These are phyloP conservation scores for Cyclopterus lumpus DNA, from an alignment of 2,797 vertebrate genomes.

Conservation along the genomic window DNA sequence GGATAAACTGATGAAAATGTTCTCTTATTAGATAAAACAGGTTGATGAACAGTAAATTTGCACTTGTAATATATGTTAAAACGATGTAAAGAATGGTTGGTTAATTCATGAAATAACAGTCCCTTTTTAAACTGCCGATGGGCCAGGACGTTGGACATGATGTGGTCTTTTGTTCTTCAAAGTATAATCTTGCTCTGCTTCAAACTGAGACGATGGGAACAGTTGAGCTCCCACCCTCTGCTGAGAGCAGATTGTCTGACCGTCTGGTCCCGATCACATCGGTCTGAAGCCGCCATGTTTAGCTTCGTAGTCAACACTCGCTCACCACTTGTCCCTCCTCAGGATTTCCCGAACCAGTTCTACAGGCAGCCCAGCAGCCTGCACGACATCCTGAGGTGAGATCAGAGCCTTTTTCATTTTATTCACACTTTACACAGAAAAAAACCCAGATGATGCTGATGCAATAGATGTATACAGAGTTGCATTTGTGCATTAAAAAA, in stretches of 20 bases:
- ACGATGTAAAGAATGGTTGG: background rate
- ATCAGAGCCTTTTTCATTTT: background rate
- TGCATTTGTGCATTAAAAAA: too few relatives aligned
- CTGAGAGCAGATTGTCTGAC: background rate
- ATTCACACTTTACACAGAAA: background rate
- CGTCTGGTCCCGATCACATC: background rate
- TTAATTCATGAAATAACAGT: background rate
- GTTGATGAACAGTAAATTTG: background rate
- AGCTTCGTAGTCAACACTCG: background rate
- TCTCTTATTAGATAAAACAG: background rate
- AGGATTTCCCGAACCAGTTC: slow-evolving; percentile 98
- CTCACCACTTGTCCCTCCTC: slow-evolving; percentile 46
- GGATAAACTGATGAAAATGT: background rate
- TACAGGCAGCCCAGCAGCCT: slow-evolving; percentile 89
- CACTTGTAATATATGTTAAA: too few relatives aligned
- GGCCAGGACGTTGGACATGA: background rate
- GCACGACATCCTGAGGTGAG: slow-evolving; percentile 93
- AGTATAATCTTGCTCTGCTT: background rate
- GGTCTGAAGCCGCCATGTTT: background rate
- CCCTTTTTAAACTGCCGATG: background rate
- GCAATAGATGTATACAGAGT: background rate
- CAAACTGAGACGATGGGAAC: background rate
- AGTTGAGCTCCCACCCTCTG: background rate
- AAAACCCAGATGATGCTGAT: too few relatives aligned
- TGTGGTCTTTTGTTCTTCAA: background rate